A percentile compares a stretch with the other conserved stretches of the same genome.
Conservation (phyloP, 2,888 invertebrate species). For the Troglohyphantes excavatus region DNA sequence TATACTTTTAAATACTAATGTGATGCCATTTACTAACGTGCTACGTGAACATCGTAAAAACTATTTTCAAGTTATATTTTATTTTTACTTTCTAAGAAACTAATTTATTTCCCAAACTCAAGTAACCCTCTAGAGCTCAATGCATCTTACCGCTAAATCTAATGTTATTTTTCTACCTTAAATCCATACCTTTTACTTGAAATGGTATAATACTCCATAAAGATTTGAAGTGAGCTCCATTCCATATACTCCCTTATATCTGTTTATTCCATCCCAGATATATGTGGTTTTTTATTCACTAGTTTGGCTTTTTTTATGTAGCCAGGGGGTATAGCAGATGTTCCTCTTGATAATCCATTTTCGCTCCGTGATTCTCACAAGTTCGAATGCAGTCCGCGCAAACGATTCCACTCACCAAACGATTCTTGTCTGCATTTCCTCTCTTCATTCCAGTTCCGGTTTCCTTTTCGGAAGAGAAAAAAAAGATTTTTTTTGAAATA, state of each 20-base stretch:
- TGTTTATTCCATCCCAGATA: background rate
- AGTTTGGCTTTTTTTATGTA: background rate
- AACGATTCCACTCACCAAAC: slow-evolving; percentile 66
- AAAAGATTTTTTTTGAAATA: slow-evolving; percentile 25
- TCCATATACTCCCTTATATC: slow-evolving; percentile 6
- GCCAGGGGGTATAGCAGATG: slow-evolving; percentile 61
- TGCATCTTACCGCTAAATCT: too few relatives aligned
- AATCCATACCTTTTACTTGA: too few relatives aligned
- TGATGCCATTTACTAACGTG: too few relatives aligned
- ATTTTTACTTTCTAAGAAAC: too few relatives aligned
- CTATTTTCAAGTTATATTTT: too few relatives aligned
- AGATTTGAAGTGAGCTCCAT: too few relatives aligned
- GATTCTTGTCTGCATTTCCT: slow-evolving; percentile 42
- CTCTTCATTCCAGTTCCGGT: slow-evolving; percentile 43
- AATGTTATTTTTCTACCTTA: too few relatives aligned
- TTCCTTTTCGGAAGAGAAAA: slow-evolving; percentile 58
- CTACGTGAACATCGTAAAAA: too few relatives aligned
- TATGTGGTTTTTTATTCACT: background rate
- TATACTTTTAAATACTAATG: too few relatives aligned
- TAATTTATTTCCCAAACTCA: too few relatives aligned
- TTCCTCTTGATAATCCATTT: slow-evolving; percentile 73
- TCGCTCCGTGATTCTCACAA: slow-evolving; percentile 61
- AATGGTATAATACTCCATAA: too few relatives aligned
- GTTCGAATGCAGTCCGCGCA: background rate
- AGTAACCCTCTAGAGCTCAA: too few relatives aligned